phyloP scores from a whole-genome alignment of 2,113 vertebrate genomes.

The Oreochromis tanganicae region DNA sequence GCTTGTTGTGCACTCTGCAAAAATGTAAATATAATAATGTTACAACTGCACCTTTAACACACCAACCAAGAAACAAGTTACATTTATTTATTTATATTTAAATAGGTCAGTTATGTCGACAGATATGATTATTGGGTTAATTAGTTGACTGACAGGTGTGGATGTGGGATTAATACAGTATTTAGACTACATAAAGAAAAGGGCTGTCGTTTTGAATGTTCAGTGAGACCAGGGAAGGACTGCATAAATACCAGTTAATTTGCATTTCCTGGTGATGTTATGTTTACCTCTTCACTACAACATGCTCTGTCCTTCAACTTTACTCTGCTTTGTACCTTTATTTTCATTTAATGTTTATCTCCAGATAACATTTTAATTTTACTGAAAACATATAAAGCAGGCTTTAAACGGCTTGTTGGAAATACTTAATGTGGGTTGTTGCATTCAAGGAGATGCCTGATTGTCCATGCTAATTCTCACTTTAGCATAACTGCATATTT shows the following conservation, averaged over 20 bases:
- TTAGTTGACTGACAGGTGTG: not conserved
- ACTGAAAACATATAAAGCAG: not conserved
- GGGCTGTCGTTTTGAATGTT: not conserved
- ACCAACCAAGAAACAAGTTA: not conserved
- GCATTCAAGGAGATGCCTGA: not conserved
- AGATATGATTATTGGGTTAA: not conserved
- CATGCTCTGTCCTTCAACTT: not conserved
- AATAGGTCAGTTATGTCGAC: not conserved
- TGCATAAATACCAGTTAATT: not conserved
- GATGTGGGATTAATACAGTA: not conserved
- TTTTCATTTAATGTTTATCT: not conserved
- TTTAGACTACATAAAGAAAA: not conserved
- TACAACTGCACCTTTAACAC: not conserved
- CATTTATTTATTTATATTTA: not conserved
- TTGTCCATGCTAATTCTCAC: not conserved
- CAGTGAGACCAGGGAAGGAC: not conserved
- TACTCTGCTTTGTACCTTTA: not conserved
- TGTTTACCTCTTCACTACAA: not conserved
- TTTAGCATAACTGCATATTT: not conserved
- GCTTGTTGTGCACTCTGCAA: not conserved
- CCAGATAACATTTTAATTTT: not conserved
- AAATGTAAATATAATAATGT: not conserved
- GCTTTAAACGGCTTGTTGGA: not conserved
- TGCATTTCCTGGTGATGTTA: not conserved
- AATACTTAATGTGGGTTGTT: not conserved